These are phyloP conservation scores for Orchestia grillus DNA, from an alignment of 1,140 invertebrate genomes.

Conservation along the genomic window DNA sequence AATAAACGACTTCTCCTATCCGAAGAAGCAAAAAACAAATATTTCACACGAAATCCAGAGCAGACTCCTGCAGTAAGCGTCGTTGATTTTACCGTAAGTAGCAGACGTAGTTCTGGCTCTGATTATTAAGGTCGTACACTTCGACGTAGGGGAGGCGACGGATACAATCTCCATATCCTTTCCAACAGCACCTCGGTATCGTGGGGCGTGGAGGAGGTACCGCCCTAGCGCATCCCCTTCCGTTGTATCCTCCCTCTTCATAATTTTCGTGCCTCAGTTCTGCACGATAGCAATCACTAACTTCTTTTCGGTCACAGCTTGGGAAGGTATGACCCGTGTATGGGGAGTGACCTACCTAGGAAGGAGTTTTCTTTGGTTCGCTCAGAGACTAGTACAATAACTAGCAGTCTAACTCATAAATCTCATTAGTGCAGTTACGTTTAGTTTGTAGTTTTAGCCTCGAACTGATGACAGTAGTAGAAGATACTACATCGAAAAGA, in stretches of 20 bases:
- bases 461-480: not conserved
- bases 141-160: not conserved
- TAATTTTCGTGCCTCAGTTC: not conserved
- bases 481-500: not conserved
- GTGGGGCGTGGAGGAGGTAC: not conserved
- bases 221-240: not conserved
- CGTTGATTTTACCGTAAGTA: not conserved
- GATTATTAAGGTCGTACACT: not conserved
- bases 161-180: not conserved
- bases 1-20: not conserved
- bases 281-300: not conserved
- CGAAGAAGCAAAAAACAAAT: not conserved
- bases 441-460: not conserved
- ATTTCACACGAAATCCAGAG: not conserved
- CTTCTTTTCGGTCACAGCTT: not conserved
- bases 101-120: not conserved
- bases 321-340: not conserved
- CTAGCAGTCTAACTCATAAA: not conserved
- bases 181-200: not conserved
- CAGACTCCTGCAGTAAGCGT: not conserved
- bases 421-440: not conserved
- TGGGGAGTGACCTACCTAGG: not conserved
- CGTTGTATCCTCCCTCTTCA: not conserved
- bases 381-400: not conserved
- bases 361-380: not conserved